These are phyloP conservation scores for Gymnarchus niloticus DNA, from an alignment of 2,113 vertebrate genomes.

Conservation along the genomic window DNA sequence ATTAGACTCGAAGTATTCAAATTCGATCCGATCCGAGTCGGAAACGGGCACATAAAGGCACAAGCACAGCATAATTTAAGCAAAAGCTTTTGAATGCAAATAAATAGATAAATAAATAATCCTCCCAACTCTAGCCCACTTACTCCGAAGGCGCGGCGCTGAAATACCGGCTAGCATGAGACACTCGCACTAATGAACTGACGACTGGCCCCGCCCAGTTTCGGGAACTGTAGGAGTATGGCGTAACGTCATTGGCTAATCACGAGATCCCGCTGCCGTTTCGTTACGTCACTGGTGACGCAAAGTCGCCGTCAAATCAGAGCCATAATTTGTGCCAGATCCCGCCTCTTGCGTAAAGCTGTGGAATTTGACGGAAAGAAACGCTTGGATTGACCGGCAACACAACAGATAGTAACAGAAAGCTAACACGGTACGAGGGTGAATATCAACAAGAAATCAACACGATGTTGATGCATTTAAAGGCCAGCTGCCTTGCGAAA, in stretches of 20 bases:
- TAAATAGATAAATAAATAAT: conserved; percentile 24
- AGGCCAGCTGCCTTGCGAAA: background rate
- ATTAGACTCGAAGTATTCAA: conserved; percentile 78
- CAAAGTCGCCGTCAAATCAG: background rate
- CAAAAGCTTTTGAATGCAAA: background rate
- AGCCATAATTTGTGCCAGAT: background rate
- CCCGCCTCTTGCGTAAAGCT: background rate
- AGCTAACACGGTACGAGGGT: background rate
- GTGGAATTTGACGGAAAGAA: background rate
- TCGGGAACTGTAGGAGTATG: background rate
- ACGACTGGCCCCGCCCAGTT: background rate
- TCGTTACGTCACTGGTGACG: background rate
- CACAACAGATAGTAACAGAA: too few relatives aligned
- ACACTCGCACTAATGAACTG: background rate
- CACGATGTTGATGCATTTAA: background rate
- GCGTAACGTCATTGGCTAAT: conserved; percentile 6
- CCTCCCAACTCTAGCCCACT: background rate
- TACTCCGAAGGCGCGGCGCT: background rate
- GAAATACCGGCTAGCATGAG: background rate
- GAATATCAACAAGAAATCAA: background rate
- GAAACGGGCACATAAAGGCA: conserved; percentile 68
- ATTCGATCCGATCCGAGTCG: conserved; percentile 60
- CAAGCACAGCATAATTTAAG: conserved; percentile 70
- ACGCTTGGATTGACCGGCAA: too few relatives aligned
- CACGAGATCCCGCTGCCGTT: background rate